phyloP scores from a whole-genome alignment of 2,888 invertebrate species.

The Euplexia lucipara region DNA sequence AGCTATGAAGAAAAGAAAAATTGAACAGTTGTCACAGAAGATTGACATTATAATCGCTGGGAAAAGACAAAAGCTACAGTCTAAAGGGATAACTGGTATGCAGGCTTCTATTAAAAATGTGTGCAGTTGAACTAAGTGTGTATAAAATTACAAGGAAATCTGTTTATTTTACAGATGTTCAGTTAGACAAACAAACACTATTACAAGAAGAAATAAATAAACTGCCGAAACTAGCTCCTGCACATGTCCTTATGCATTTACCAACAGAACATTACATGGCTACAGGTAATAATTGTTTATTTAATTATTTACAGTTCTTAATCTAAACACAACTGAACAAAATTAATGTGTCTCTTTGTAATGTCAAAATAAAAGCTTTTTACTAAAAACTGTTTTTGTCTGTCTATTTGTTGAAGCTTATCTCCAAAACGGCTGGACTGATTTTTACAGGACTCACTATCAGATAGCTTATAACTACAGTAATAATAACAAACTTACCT shows the following conservation, averaged over 20 bases:
- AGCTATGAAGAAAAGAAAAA: slow-evolving; percentile 90
- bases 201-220: slow-evolving; percentile 94
- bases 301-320: no score
- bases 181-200: slow-evolving; percentile 89
- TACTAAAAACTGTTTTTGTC: no score
- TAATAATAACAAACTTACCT: no score
- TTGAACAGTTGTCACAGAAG: slow-evolving; percentile 92
- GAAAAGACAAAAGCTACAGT: slow-evolving; percentile 93
- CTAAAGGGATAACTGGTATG: slow-evolving; percentile 82
- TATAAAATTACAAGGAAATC: background rate
- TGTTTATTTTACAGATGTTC: slow-evolving; percentile 77
- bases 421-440: no score
- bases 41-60: slow-evolving; percentile 95
- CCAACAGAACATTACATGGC: slow-evolving; percentile 90
- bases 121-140: background rate
- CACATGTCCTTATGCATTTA: slow-evolving; percentile 93
- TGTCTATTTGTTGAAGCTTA: no score
- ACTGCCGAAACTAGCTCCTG: slow-evolving; percentile 90
- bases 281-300: slow-evolving; percentile 71
- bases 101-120: background rate
- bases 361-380: no score
- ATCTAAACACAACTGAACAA: no score
- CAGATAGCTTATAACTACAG: no score
- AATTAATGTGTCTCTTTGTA: no score
- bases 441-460: no score